Percentiles rank a stretch among this genome's conserved stretches.
Evolutionary conservation across 2,797 vertebrate species (phyloP).

Genomic region (Phaenicophaeus curvirostris): DNA sequence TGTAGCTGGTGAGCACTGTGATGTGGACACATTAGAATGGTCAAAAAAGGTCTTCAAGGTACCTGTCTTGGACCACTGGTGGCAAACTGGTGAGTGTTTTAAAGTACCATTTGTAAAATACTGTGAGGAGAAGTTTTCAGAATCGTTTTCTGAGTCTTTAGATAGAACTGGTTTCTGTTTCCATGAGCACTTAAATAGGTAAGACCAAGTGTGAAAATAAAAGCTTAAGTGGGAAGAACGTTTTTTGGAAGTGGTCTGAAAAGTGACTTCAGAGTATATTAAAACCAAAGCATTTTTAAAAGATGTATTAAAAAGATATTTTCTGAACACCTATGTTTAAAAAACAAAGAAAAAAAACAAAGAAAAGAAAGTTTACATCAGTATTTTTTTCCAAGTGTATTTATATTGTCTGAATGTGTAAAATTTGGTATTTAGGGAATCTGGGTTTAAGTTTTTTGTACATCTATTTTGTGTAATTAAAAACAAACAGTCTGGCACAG

Average conservation of each 20-base stretch:
- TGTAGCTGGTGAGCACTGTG: constrained; percentile 94
- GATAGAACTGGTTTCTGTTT: neutral
- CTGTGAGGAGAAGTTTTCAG: neutral
- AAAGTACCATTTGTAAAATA: neutral
- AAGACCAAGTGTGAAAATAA: neutral
- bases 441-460: neutral
- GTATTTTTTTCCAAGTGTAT: neutral
- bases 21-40: constrained; percentile 93
- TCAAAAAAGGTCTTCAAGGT: constrained; percentile 89
- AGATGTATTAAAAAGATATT: neutral
- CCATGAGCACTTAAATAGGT: neutral
- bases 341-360: neutral
- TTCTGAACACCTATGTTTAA: neutral
- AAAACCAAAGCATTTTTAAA: neutral
- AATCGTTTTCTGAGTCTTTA: neutral
- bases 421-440: neutral
- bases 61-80: constrained; percentile 97
- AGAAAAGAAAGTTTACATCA: neutral
- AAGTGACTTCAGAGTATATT: neutral
- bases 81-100: constrained; percentile 92
- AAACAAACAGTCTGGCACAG: neutral
- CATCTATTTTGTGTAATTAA: neutral
- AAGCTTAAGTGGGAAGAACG: neutral
- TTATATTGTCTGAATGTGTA: neutral
- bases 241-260: neutral